Evolutionary conservation across 2,113 vertebrate genomes (phyloP).

Genomic region (Lepidothrix coronata): DNA sequence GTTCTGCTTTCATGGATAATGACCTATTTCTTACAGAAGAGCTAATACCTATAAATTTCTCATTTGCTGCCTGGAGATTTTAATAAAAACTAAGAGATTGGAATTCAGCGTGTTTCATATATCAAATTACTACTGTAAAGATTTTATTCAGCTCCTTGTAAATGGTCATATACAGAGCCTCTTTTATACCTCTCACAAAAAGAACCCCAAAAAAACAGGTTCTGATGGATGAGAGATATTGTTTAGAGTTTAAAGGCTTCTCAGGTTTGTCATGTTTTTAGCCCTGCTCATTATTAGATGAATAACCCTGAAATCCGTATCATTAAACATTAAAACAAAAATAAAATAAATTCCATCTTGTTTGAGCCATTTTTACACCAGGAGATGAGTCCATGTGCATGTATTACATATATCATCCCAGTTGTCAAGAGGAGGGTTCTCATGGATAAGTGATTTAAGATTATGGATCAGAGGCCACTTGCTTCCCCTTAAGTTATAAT

Average conservation of each 20-base stretch:
- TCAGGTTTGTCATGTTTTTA: neutral
- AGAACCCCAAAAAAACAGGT: neutral
- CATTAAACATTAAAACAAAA: neutral
- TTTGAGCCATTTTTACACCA: neutral
- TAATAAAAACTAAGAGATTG: neutral
- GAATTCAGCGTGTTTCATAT: neutral
- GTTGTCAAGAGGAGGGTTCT: constrained; percentile 29
- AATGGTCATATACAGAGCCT: neutral
- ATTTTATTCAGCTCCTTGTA: neutral
- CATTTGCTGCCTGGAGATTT: constrained; percentile 37
- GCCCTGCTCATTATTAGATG: neutral
- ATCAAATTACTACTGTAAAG: neutral
- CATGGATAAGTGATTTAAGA: constrained; percentile 44
- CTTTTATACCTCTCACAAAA: neutral
- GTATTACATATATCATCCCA: neutral
- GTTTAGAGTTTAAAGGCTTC: neutral
- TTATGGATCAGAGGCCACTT: constrained; percentile 39
- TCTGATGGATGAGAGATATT: neutral
- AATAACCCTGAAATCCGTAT: neutral
- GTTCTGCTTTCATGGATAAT: constrained; percentile 19
- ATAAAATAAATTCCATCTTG: neutral
- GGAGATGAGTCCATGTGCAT: neutral
- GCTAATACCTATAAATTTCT: constrained; percentile 46
- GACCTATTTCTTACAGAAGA: constrained; percentile 36
- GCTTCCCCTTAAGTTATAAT: constrained; percentile 37